These are phyloP conservation scores for Talpa occidentalis DNA, from an alignment of 2,113 vertebrate genomes.

Conservation along the genomic window DNA sequence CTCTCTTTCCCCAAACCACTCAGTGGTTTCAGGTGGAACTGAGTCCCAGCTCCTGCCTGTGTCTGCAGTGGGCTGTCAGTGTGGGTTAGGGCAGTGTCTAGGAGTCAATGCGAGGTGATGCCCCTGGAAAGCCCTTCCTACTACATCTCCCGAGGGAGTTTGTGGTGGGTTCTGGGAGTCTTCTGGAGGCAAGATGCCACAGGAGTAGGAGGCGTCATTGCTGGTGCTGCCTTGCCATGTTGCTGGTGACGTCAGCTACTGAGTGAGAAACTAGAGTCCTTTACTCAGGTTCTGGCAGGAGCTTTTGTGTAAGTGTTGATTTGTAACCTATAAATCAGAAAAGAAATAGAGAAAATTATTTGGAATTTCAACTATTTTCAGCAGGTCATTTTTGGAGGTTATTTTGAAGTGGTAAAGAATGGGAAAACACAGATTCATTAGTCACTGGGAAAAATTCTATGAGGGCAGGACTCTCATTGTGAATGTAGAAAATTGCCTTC, in stretches of 20 bases:
- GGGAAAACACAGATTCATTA: background rate
- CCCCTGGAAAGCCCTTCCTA: background rate
- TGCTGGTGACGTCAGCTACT: background rate
- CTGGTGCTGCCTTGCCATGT: background rate
- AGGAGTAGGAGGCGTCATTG: background rate
- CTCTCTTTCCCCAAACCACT: background rate
- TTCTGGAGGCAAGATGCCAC: background rate
- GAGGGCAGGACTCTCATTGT: background rate
- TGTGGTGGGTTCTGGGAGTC: background rate
- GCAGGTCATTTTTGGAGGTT: background rate
- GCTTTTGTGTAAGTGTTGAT: background rate
- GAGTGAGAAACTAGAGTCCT: background rate
- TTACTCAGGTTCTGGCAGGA: background rate
- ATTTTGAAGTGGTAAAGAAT: conserved; percentile 20
- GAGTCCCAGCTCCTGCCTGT: background rate
- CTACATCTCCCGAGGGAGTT: background rate
- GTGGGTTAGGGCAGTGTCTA: fast-evolving
- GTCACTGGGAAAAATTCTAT: background rate
- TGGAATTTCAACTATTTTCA: background rate
- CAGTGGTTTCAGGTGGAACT: background rate
- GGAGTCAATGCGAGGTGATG: background rate
- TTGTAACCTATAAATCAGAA: conserved; percentile 2
- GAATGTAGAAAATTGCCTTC: background rate
- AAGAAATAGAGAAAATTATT: background rate
- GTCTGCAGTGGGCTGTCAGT: background rate